These are phyloP conservation scores for Oncorhynchus clarkii DNA, from an alignment of 2,113 vertebrate species.

Conservation along the genomic window DNA sequence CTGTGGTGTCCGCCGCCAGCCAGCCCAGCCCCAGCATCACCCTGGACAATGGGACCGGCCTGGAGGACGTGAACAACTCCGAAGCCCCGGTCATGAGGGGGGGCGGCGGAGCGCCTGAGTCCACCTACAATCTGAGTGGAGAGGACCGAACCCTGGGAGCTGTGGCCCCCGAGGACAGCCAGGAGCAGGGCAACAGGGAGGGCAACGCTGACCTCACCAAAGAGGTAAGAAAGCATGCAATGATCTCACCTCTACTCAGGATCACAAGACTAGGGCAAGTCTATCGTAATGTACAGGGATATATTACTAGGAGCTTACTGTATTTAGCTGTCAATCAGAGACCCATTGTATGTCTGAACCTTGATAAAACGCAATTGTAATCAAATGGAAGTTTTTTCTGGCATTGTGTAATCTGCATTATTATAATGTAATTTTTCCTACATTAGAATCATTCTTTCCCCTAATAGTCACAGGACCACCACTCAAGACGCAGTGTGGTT, in stretches of 20 bases:
- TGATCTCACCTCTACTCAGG: background rate
- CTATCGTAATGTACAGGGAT: background rate
- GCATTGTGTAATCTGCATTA: background rate
- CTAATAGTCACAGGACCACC: slow-evolving; percentile 2
- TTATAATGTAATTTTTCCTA: background rate
- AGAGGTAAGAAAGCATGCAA: slow-evolving; percentile 79
- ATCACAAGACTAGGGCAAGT: background rate
- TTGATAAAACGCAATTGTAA: background rate
- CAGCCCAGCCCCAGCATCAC: slow-evolving; percentile 79
- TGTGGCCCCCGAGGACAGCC: slow-evolving; percentile 83
- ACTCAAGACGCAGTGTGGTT: slow-evolving; percentile 13
- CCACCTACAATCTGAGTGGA: slow-evolving; percentile 81
- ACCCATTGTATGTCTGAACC: no score
- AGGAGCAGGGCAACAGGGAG: slow-evolving; percentile 72
- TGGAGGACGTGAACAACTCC: slow-evolving; percentile 82
- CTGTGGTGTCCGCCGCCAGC: slow-evolving; percentile 82
- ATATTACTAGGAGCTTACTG: background rate
- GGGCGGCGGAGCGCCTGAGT: slow-evolving; percentile 76
- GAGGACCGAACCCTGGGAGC: slow-evolving; percentile 89
- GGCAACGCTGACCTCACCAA: slow-evolving; percentile 85
- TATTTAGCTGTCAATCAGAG: no score
- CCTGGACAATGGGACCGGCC: slow-evolving; percentile 82
- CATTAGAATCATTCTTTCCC: background rate
- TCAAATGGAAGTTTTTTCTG: background rate
- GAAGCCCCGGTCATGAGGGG: slow-evolving; percentile 82